phyloP scores from a whole-genome alignment of 37 sponge, comb jelly and placozoan species.

The Mnemiopsis leidyi region DNA sequence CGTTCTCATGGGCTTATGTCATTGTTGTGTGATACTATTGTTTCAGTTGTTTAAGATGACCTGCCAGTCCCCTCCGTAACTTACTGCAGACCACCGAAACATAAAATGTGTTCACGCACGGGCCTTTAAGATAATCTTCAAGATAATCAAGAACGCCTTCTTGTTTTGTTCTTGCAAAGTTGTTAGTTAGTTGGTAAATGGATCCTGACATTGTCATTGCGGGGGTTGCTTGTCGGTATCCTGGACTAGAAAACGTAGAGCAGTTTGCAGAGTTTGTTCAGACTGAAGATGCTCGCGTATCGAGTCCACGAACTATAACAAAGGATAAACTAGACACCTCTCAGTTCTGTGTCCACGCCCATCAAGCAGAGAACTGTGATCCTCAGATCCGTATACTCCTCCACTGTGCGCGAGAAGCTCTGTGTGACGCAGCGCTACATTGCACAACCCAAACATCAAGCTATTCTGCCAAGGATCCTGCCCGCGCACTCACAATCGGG shows the following conservation, averaged over 20 bases:
- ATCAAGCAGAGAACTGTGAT: constrained; percentile 52
- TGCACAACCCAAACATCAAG: neutral
- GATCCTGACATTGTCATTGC: constrained; percentile 45
- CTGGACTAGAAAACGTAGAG: neutral
- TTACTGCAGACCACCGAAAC: neutral
- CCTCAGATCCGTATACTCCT: constrained; percentile 53
- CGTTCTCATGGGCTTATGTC: neutral
- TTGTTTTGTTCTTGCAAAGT: neutral
- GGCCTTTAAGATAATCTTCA: too few relatives aligned
- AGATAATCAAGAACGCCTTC: too few relatives aligned
- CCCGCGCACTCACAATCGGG: too few relatives aligned
- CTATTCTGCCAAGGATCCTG: neutral
- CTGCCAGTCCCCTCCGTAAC: neutral
- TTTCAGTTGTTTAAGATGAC: neutral
- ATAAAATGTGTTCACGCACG: too few relatives aligned
- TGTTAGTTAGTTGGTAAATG: neutral
- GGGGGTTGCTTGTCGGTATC: constrained; percentile 39
- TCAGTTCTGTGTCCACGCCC: constrained; percentile 49
- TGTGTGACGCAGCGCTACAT: neutral
- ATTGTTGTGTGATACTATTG: neutral
- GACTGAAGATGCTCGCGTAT: neutral
- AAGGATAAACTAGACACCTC: constrained; percentile 27
- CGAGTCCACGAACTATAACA: neutral
- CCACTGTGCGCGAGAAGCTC: constrained; percentile 41
- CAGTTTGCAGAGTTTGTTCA: constrained; percentile 1